phyloP scores from a whole-genome alignment of 2,888 invertebrate species.

The Rutpela maculata region DNA sequence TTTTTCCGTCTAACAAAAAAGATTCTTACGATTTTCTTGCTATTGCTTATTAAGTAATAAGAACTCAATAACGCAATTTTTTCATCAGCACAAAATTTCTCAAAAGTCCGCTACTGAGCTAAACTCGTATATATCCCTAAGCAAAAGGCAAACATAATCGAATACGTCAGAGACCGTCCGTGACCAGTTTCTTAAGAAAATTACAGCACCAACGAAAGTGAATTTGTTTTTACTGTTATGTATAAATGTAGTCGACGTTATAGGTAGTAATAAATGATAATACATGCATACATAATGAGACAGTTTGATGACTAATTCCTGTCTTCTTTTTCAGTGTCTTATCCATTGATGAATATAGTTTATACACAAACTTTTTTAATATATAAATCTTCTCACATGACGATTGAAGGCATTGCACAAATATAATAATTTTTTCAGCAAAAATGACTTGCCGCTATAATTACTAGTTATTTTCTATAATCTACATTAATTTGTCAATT shows the following conservation, averaged over 20 bases:
- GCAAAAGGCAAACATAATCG: slow-evolving; percentile 14
- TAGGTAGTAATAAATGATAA: neutral
- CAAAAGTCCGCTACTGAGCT: slow-evolving; percentile 14
- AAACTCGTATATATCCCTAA: slow-evolving; percentile 15
- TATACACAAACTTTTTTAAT: too few species aligned
- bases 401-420: too few species aligned
- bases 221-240: slow-evolving; percentile 45
- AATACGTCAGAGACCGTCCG: slow-evolving; percentile 43
- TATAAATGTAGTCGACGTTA: neutral
- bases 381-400: too few species aligned
- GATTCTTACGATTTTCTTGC: too few species aligned
- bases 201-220: slow-evolving; percentile 53
- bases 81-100: neutral
- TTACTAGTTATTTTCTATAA: too few species aligned
- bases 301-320: neutral
- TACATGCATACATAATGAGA: neutral
- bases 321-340: neutral
- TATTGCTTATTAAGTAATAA: too few species aligned
- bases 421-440: too few species aligned
- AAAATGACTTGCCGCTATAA: too few species aligned
- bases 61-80: too few species aligned
- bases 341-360: too few species aligned
- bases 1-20: too few species aligned
- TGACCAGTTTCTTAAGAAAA: slow-evolving; percentile 48
- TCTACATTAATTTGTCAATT: too few species aligned